phyloP scores from a whole-genome alignment of 2,113 vertebrate species.

The Paramisgurnus dabryanus region DNA sequence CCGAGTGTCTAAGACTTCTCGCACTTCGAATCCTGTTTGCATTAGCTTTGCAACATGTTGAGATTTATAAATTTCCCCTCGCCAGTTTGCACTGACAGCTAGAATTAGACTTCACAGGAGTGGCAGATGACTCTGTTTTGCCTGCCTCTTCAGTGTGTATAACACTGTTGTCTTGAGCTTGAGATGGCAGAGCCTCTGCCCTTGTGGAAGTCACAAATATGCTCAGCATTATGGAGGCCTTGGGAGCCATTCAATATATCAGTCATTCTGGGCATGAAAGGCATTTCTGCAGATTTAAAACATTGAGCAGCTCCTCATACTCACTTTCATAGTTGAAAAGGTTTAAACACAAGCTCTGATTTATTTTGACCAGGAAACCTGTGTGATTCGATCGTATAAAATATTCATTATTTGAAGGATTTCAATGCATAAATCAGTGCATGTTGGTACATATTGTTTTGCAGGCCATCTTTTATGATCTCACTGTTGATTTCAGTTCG shows the following conservation, averaged over 20 bases:
- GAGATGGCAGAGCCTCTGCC: conserved; percentile 43
- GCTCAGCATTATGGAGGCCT: conserved; percentile 23
- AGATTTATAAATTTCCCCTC: not conserved
- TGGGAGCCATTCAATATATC: conserved; percentile 23
- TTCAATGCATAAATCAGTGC: conserved; percentile 28
- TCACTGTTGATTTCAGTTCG: conserved; percentile 11
- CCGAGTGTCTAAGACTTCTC: not conserved
- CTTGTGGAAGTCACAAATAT: conserved; percentile 30
- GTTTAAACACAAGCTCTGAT: not conserved
- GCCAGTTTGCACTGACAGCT: not conserved
- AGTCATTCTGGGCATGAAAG: conserved; percentile 21
- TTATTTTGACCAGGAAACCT: not conserved
- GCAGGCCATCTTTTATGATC: conserved; percentile 3
- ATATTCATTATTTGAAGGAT: conserved; percentile 8
- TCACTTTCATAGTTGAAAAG: not conserved
- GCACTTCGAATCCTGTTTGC: not conserved
- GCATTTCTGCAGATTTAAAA: conserved; percentile 17
- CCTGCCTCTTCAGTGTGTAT: conserved; percentile 29
- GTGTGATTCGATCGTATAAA: not conserved
- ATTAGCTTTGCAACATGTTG: not conserved
- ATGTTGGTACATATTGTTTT: conserved; percentile 3
- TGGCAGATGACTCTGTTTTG: conserved; percentile 35
- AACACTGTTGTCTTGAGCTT: conserved; percentile 29
- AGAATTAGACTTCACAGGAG: not conserved
- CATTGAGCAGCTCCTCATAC: not conserved